Evolutionary conservation across 2,888 invertebrate genomes (phyloP).

Genomic region (Dicyrtomina minuta): DNA sequence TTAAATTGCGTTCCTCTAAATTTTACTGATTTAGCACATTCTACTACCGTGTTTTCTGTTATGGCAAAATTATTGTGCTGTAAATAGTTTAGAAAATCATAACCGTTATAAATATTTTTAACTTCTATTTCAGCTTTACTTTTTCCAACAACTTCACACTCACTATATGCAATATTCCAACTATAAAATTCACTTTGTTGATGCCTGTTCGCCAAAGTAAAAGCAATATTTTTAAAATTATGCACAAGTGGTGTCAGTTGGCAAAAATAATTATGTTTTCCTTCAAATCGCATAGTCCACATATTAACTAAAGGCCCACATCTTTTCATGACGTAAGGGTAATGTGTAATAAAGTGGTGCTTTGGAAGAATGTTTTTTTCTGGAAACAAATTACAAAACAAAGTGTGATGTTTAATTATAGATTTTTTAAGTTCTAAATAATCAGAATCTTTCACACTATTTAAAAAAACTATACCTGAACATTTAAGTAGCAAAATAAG

Average conservation of each 20-base stretch:
- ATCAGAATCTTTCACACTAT: neutral
- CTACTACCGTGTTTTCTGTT: neutral
- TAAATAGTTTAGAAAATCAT: neutral
- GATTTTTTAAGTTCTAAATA: neutral
- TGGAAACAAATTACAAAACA: slow-evolving; percentile 6
- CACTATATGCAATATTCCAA: neutral
- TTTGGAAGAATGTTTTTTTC: slow-evolving; percentile 5
- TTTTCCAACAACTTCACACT: neutral
- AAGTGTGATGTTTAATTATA: neutral
- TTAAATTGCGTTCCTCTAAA: neutral
- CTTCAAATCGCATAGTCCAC: slow-evolving; percentile 17
- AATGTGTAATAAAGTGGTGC: slow-evolving; percentile 10
- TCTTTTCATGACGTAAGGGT: slow-evolving; percentile 4
- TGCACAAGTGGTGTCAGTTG: neutral
- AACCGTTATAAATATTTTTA: neutral
- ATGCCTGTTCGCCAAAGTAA: neutral
- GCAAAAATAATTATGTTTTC: slow-evolving; percentile 12
- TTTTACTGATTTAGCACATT: neutral
- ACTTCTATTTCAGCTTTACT: neutral
- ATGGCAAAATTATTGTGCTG: neutral
- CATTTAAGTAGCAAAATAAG: neutral
- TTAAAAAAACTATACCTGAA: neutral
- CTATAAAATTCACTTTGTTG: neutral
- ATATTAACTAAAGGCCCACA: neutral
- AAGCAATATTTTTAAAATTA: slow-evolving; percentile 12